phyloP scores from a whole-genome alignment of 2,888 invertebrate genomes.

The Nudaria mundana region DNA sequence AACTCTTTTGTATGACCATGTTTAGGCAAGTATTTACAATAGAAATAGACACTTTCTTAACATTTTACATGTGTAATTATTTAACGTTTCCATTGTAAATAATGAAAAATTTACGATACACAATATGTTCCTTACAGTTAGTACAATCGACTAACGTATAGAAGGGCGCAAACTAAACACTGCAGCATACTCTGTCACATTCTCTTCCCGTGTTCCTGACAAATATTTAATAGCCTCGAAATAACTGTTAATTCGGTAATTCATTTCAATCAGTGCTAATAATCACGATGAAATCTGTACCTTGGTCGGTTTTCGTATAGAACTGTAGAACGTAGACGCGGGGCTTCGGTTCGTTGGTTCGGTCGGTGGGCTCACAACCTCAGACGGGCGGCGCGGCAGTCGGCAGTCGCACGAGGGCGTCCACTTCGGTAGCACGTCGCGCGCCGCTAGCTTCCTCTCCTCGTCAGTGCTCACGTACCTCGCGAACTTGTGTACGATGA shows the following conservation, averaged over 20 bases:
- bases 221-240: conserved; percentile 15
- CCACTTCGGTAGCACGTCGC: conserved; percentile 58
- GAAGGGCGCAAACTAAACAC: background rate
- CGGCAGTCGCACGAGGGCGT: conserved; percentile 70
- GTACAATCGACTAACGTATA: too few relatives aligned
- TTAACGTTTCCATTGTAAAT: too few relatives aligned
- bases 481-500: conserved; percentile 45
- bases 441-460: conserved; percentile 23
- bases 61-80: too few relatives aligned
- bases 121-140: too few relatives aligned
- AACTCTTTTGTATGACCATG: conserved; percentile 57
- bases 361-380: conserved; percentile 33
- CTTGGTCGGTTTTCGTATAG: conserved; percentile 43
- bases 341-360: too few relatives aligned
- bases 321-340: background rate
- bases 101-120: too few relatives aligned
- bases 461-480: conserved; percentile 32
- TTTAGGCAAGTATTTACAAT: conserved; percentile 10
- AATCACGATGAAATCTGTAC: conserved; percentile 51
- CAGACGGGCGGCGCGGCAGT: conserved; percentile 22
- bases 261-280: conserved; percentile 39
- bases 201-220: conserved; percentile 5
- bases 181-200: conserved; percentile 3
- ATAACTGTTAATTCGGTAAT: conserved; percentile 22
- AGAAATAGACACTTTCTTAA: too few relatives aligned